These are phyloP conservation scores for Penaeus japonicus DNA, from an alignment of 1,140 invertebrate species.

Conservation along the genomic window DNA sequence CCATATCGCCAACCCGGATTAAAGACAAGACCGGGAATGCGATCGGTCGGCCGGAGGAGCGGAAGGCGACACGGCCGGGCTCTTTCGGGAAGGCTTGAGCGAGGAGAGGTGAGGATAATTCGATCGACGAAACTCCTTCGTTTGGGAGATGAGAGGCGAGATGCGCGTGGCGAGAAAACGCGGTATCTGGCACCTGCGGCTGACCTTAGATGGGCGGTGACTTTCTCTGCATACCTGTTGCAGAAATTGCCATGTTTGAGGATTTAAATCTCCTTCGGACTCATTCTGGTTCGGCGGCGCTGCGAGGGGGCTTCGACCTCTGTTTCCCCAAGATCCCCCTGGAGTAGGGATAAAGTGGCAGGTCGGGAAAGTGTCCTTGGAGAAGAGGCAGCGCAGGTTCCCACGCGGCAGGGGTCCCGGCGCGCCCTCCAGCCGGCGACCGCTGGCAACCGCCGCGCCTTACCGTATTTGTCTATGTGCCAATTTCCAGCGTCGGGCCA, in stretches of 20 bases:
- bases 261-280: not conserved
- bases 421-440: not conserved
- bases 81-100: too few relatives aligned
- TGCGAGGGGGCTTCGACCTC: too few relatives aligned
- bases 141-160: too few relatives aligned
- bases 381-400: not conserved
- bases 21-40: too few relatives aligned
- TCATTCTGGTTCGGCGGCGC: too few relatives aligned
- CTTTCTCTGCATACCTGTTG: slow-evolving; percentile 13
- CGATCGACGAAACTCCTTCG: too few relatives aligned
- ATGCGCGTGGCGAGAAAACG: not conserved
- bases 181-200: not conserved
- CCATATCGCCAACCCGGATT: not conserved
- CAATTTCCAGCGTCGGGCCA: not conserved
- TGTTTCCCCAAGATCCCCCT: too few relatives aligned
- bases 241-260: slow-evolving; percentile 7
- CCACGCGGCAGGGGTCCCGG: not conserved
- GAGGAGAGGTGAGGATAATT: too few relatives aligned
- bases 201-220: slow-evolving; percentile 8
- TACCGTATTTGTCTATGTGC: slow-evolving; percentile 7
- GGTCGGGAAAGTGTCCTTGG: not conserved
- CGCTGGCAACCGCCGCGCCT: not conserved
- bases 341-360: too few relatives aligned
- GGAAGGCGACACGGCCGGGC: too few relatives aligned
- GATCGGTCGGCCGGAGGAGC: too few relatives aligned